Percentiles rank a stretch among this genome's conserved stretches.
Evolutionary conservation across 2,113 vertebrate genomes (phyloP).

Genomic region (Apteryx mantelli): DNA sequence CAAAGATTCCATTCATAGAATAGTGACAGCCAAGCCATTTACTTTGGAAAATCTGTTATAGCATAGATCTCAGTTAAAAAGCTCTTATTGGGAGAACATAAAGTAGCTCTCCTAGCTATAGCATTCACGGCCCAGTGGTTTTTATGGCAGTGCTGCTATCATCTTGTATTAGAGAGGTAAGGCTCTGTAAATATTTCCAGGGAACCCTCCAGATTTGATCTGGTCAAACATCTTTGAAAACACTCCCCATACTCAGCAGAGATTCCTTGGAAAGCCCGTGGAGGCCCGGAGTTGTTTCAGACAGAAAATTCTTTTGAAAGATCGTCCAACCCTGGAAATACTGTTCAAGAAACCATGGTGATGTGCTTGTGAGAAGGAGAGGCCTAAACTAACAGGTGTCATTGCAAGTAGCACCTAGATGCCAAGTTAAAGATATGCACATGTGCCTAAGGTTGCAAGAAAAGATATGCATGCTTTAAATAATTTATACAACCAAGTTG

Average conservation of each 20-base stretch:
- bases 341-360: neutral
- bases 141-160: neutral
- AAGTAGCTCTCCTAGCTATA: neutral
- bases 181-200: neutral
- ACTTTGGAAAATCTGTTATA: neutral
- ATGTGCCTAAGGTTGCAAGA: neutral
- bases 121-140: rapidly evolving
- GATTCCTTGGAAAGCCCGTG: neutral
- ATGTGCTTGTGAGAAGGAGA: neutral
- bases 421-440: neutral
- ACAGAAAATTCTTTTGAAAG: neutral
- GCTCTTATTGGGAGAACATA: neutral
- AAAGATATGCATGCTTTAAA: neutral
- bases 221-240: too few relatives aligned
- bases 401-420: neutral
- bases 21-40: neutral
- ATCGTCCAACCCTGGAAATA: neutral
- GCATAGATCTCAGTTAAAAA: neutral
- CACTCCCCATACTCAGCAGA: neutral
- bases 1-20: neutral
- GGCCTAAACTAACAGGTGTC: neutral
- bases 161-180: neutral
- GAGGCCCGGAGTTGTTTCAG: too few relatives aligned
- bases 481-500: neutral
- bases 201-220: neutral